Conservation (phyloP, 2,888 invertebrate genomes). For the Andrena minutula region DNA sequence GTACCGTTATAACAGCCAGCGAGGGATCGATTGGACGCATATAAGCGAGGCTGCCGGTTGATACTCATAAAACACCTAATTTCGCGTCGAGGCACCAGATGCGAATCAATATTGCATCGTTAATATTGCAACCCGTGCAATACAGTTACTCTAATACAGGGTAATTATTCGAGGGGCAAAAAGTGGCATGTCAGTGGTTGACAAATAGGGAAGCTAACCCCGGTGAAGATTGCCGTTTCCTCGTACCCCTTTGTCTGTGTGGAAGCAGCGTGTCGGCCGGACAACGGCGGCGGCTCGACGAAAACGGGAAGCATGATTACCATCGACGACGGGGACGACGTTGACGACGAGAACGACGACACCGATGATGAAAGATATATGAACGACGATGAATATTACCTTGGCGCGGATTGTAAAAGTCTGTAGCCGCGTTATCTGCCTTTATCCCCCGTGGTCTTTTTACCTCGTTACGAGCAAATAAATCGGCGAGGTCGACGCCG, state of each 20-base stretch:
- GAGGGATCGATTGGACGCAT: neutral
- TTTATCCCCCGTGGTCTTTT: constrained; percentile 59
- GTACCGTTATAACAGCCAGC: constrained; percentile 26
- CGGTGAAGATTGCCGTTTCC: neutral
- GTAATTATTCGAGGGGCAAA: constrained; percentile 13
- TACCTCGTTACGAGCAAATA: constrained; percentile 79
- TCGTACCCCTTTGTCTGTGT: neutral
- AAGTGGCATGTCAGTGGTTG: constrained; percentile 28
- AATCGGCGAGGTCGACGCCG: constrained; percentile 76
- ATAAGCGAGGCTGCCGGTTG: neutral
- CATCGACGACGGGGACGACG: constrained; percentile 33
- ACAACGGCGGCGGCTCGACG: constrained; percentile 18
- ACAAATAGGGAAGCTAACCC: constrained; percentile 17
- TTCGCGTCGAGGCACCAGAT: constrained; percentile 5
- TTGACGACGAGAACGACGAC: constrained; percentile 34
- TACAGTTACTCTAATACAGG: constrained; percentile 36
- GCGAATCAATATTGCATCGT: constrained; percentile 30
- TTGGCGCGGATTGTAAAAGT: constrained; percentile 41
- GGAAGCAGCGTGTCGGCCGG: neutral
- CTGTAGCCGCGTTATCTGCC: constrained; percentile 29
- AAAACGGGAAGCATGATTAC: constrained; percentile 36
- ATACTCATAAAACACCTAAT: constrained; percentile 36
- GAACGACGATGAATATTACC: constrained; percentile 63
- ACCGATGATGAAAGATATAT: constrained; percentile 61
- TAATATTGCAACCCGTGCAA: neutral